These are phyloP conservation scores for Labroides dimidiatus DNA, from an alignment of 2,797 vertebrate genomes.

Conservation along the genomic window DNA sequence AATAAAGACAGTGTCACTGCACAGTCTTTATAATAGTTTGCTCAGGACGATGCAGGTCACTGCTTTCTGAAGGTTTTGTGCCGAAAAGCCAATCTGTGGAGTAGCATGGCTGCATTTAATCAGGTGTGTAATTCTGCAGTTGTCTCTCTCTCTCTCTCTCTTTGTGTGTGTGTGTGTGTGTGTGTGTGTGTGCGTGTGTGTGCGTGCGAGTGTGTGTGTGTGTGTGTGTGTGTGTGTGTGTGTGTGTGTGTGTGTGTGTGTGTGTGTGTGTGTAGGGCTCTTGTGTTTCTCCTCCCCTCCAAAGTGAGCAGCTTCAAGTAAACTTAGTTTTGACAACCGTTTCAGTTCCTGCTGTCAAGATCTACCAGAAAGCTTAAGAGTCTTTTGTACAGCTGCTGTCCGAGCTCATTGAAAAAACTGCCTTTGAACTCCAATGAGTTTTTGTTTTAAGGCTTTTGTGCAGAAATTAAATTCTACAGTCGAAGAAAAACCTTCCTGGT, in stretches of 20 bases:
- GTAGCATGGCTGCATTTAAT: conserved; percentile 29
- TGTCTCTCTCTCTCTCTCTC: conserved; percentile 2
- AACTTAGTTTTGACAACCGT: conserved; percentile 57
- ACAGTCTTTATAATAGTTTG: conserved; percentile 34
- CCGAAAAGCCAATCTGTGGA: conserved; percentile 27
- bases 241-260: neutral
- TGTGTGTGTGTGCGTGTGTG: no score
- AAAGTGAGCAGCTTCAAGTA: conserved; percentile 21
- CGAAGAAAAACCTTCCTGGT: conserved; percentile 5
- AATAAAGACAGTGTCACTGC: conserved; percentile 35
- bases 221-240: no score
- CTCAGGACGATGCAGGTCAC: conserved; percentile 25
- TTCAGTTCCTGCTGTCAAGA: conserved; percentile 28
- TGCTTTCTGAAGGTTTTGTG: conserved; percentile 16
- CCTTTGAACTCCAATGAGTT: conserved; percentile 49
- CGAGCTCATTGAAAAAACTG: conserved; percentile 43
- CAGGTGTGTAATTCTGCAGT: conserved; percentile 13
- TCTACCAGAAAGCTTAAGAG: conserved; percentile 32
- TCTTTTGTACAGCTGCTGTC: conserved; percentile 46
- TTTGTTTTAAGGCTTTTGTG: conserved; percentile 16
- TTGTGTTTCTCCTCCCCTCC: conserved; percentile 5
- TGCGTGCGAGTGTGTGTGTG: no score
- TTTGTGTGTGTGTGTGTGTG: no score
- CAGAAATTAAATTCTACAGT: conserved; percentile 20
- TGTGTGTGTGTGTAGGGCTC: conserved; percentile 1